Evolutionary conservation across 2,888 invertebrate species (phyloP).

Genomic region (Agrochola lychnidis): DNA sequence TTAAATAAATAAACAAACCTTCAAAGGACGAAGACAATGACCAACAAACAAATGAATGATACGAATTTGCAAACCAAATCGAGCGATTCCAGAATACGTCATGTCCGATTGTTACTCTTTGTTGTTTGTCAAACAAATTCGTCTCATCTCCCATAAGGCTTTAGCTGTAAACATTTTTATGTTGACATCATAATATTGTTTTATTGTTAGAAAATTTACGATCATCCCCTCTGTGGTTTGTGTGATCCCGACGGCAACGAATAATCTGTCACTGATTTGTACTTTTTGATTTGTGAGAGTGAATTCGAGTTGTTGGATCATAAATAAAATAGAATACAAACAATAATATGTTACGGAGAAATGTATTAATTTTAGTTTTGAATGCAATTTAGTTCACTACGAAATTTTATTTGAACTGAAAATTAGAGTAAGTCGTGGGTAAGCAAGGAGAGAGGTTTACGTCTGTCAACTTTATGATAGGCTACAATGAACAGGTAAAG

Average conservation of each 20-base stretch:
- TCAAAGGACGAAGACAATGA: slow-evolving; percentile 15
- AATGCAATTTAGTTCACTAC: background rate
- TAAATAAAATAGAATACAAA: background rate
- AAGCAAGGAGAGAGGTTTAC: background rate
- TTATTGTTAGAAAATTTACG: slow-evolving; percentile 76
- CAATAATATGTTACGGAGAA: background rate
- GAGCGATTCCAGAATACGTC: slow-evolving; percentile 35
- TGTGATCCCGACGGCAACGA: slow-evolving; percentile 32
- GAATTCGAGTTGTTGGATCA: slow-evolving; percentile 21
- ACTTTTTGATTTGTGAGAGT: slow-evolving; percentile 24
- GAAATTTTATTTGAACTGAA: background rate
- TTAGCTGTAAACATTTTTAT: slow-evolving; percentile 80
- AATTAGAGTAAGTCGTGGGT: too few relatives aligned
- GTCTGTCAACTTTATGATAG: background rate
- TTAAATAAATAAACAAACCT: slow-evolving; percentile 16
- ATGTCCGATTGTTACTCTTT: slow-evolving; percentile 28
- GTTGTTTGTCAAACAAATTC: slow-evolving; percentile 51
- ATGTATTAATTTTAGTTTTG: background rate
- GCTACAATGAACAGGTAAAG: too few relatives aligned
- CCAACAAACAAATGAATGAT: slow-evolving; percentile 37
- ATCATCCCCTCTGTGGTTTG: slow-evolving; percentile 53
- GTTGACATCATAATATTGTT: slow-evolving; percentile 79
- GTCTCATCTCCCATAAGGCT: slow-evolving; percentile 75
- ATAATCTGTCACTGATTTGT: slow-evolving; percentile 47
- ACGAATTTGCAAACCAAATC: slow-evolving; percentile 48